Percentiles rank a stretch among this genome's conserved stretches.
These are phyloP conservation scores for Drosophila subsilvestris DNA, from an alignment of 2,888 invertebrate genomes.

Conservation along the genomic window DNA sequence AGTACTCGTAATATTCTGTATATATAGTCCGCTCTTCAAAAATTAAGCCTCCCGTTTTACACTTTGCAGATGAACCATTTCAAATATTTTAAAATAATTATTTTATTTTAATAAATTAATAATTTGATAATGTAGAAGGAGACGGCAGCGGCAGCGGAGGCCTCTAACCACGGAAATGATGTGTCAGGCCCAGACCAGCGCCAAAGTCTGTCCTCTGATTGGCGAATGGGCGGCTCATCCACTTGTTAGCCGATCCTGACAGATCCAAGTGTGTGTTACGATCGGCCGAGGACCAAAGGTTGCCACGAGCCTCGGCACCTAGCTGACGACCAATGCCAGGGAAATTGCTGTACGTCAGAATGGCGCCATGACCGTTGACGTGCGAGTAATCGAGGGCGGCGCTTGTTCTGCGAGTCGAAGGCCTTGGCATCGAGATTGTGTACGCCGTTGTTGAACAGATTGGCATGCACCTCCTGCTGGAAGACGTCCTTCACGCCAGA, in stretches of 20 bases:
- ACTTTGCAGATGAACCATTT: background rate
- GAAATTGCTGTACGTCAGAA: slow-evolving; percentile 71
- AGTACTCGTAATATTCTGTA: too few relatives aligned
- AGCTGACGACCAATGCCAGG: slow-evolving; percentile 74
- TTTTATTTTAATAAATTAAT: slow-evolving; percentile 8
- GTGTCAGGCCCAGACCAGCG: slow-evolving; percentile 70
- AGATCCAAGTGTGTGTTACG: slow-evolving; percentile 68
- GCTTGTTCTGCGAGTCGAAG: slow-evolving; percentile 76
- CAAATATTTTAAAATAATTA: background rate
- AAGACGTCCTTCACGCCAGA: slow-evolving; percentile 66
- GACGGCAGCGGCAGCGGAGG: background rate
- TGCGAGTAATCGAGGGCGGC: slow-evolving; percentile 77
- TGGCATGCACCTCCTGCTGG: slow-evolving; percentile 65
- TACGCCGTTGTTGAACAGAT: slow-evolving; percentile 72
- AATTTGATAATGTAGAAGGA: background rate
- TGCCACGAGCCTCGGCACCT: slow-evolving; percentile 63
- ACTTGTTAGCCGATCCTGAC: slow-evolving; percentile 65
- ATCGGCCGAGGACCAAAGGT: slow-evolving; percentile 68
- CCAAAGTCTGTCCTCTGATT: slow-evolving; percentile 57
- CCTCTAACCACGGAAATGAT: slow-evolving; percentile 66
- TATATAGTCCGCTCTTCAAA: too few relatives aligned
- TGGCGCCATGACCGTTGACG: slow-evolving; percentile 74
- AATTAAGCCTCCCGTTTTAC: background rate
- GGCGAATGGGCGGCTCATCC: slow-evolving; percentile 51
- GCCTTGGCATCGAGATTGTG: slow-evolving; percentile 77